Evolutionary conservation across 1,140 invertebrate species (phyloP).

Genomic region (Hyphantria cunea): DNA sequence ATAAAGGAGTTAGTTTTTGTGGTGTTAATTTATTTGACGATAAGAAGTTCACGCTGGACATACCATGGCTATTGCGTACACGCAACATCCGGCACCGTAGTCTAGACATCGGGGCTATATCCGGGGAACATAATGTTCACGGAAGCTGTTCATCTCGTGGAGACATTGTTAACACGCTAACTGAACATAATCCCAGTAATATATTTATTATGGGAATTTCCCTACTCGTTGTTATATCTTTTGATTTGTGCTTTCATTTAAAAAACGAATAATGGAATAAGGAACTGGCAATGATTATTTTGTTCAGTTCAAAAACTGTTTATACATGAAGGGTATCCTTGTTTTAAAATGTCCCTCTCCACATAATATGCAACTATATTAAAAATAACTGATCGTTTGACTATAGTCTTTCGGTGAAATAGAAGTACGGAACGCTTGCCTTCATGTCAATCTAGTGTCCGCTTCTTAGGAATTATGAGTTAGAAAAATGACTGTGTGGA

Average conservation of each 20-base stretch:
- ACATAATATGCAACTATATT: too few relatives aligned
- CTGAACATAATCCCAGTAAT: slow-evolving; percentile 1
- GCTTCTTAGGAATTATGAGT: too few relatives aligned
- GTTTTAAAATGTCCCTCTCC: too few relatives aligned
- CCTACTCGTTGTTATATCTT: background rate
- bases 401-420: too few relatives aligned
- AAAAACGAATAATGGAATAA: too few relatives aligned
- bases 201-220: background rate
- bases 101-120: slow-evolving; percentile 10
- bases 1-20: slow-evolving; percentile 14
- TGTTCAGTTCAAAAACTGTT: too few relatives aligned
- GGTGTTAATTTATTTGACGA: slow-evolving; percentile 4
- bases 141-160: slow-evolving; percentile 14
- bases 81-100: slow-evolving; percentile 7
- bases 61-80: slow-evolving; percentile 25
- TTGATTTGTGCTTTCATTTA: background rate
- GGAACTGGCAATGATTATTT: too few relatives aligned
- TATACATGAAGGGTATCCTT: too few relatives aligned
- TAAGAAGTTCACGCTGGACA: slow-evolving; percentile 14
- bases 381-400: too few relatives aligned
- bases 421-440: too few relatives aligned
- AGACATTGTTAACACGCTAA: slow-evolving; percentile 3
- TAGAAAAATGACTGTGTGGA: too few relatives aligned
- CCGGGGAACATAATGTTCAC: slow-evolving; percentile 7
- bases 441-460: too few relatives aligned